phyloP scores from a whole-genome alignment of 2,113 vertebrate genomes.

The Mohoua ochrocephala region DNA sequence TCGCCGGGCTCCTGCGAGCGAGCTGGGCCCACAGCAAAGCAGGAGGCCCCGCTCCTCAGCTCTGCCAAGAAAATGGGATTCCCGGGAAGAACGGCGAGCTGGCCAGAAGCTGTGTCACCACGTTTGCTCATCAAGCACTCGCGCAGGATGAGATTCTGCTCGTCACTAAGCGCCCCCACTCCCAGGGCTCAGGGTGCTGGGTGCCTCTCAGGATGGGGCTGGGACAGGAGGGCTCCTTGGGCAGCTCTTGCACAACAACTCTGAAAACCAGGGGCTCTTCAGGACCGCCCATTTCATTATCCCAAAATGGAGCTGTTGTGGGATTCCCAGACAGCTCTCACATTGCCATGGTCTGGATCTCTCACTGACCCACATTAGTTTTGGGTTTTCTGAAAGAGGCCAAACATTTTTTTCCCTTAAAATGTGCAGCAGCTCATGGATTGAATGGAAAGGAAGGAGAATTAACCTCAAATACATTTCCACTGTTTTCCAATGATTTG shows the following conservation, averaged over 20 bases:
- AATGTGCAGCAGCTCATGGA: neutral
- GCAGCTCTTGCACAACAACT: neutral
- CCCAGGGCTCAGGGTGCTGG: neutral
- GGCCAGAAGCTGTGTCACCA: neutral
- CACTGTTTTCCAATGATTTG: neutral
- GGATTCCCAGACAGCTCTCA: neutral
- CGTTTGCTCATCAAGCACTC: neutral
- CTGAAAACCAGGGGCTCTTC: neutral
- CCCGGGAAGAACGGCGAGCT: accelerated
- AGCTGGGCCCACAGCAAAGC: neutral
- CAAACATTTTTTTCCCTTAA: neutral
- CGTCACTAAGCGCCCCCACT: accelerated
- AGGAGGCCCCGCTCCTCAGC: accelerated
- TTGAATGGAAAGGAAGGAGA: neutral
- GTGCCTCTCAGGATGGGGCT: accelerated
- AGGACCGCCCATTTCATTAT: neutral
- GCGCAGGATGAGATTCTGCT: neutral
- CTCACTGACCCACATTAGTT: neutral
- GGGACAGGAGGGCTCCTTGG: neutral
- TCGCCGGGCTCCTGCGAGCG: accelerated
- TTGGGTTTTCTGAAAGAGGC: neutral
- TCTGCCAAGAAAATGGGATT: neutral
- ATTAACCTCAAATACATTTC: neutral
- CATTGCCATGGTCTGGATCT: neutral
- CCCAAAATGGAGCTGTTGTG: neutral